A percentile compares a stretch with the other conserved stretches of the same genome.
These are phyloP conservation scores for Aradophagus sp. DNA, from an alignment of 1,140 invertebrate species.

Conservation along the genomic window DNA sequence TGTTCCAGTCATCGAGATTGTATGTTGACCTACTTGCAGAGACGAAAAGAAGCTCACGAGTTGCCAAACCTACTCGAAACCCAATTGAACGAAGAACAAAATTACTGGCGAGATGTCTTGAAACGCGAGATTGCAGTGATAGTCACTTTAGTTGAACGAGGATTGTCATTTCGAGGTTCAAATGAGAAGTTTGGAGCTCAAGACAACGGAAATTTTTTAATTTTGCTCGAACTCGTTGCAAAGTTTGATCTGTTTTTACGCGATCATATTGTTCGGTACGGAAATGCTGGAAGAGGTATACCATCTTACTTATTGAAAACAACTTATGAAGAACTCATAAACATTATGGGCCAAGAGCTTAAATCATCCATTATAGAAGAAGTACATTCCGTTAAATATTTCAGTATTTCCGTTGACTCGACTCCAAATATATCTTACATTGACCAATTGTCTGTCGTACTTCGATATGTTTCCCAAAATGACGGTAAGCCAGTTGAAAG, in stretches of 20 bases:
- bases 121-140: too few relatives aligned
- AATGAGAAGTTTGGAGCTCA: conserved; percentile 55
- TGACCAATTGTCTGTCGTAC: conserved; percentile 20
- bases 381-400: neutral
- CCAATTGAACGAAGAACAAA: conserved; percentile 7
- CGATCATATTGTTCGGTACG: conserved; percentile 58
- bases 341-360: neutral
- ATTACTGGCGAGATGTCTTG: too few relatives aligned
- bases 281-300: conserved; percentile 55
- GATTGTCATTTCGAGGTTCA: conserved; percentile 54
- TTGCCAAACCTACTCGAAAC: conserved; percentile 2
- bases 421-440: conserved; percentile 25
- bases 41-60: conserved; percentile 1
- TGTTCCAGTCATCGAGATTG: conserved; percentile 6
- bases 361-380: too few relatives aligned
- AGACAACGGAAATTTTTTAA: conserved; percentile 58
- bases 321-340: neutral
- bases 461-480: conserved; percentile 10
- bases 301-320: neutral
- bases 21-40: conserved; percentile 12
- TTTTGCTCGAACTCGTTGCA: conserved; percentile 61
- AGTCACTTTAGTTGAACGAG: conserved; percentile 15
- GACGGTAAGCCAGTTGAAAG: conserved; percentile 13
- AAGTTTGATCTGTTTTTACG: conserved; percentile 65
- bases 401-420: conserved; percentile 14